Evolutionary conservation across 2,113 vertebrate species (phyloP), one percentile per base, ranked within the genome.

Genomic region (Etheostoma spectabile): DNA sequence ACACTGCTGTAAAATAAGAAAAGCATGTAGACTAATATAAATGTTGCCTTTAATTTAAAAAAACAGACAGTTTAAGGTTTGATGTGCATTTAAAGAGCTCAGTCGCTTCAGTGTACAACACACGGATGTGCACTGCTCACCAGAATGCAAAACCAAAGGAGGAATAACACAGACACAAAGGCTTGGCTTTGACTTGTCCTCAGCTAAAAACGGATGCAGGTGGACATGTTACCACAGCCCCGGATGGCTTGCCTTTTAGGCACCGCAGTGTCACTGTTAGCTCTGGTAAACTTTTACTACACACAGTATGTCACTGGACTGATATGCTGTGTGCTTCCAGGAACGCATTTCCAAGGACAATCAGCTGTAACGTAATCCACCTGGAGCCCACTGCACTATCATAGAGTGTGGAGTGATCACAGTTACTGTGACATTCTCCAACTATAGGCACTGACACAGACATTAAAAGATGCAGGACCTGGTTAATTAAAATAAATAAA

Each of bases 261-360:
- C 65, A 73, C 75, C 77, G 46, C 77, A 16, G 51, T 72, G 68
- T 65, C 83, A 64, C 10, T 55, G 52, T 75, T 81, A 83, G 74
- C 86, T 82, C 56, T 27, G 68, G 19, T 69, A 88, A 42, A 92
- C 84, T 93, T 91, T 88, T 81, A 45, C 30, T 24, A 1, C 83
- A 33, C 72, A 22, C 66, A 22, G 6, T 13, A 10, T 62, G 61
- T 70, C 57, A 18, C 79, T 57, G 70, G 64, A 52, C 42, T 55
- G 57, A 53, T 52, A 18, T 11, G 63, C 62, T 42, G 18, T 48
- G 35, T 74, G 53, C 12, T 8, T 82, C 57, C 56, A 53, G 53
- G 76, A 13, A 60, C 13, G 67, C 77, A 64, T 61, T 55, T 83
- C 64, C 85, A 89, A 89, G 82, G 88, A 86, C 79, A 77, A 82